These are phyloP conservation scores for Megaustenia siamemsis DNA, from an alignment of 2,888 invertebrate genomes.

Conservation along the genomic window DNA sequence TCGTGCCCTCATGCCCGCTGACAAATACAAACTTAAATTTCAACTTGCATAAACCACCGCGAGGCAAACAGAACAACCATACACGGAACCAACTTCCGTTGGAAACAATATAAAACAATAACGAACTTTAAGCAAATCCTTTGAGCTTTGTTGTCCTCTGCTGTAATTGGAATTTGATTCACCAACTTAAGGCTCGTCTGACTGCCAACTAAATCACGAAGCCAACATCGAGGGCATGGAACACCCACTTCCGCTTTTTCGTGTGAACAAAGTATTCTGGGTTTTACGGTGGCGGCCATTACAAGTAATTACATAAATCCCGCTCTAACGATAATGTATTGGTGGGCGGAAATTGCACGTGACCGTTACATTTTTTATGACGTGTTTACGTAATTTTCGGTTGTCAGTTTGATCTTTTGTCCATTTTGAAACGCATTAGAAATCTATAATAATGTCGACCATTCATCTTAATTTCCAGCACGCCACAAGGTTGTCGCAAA, in stretches of 20 bases:
- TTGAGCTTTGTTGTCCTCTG: neutral
- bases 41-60: no score
- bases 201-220: constrained; percentile 12
- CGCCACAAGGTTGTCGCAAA: no score
- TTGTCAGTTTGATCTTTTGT: constrained; percentile 34
- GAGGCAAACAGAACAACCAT: no score
- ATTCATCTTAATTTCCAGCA: constrained; percentile 33
- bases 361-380: constrained; percentile 31
- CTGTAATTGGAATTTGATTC: constrained; percentile 35
- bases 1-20: no score
- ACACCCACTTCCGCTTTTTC: constrained; percentile 40
- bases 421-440: constrained; percentile 41
- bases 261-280: constrained; percentile 48
- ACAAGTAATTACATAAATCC: constrained; percentile 49
- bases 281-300: constrained; percentile 30
- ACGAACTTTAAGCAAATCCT: neutral
- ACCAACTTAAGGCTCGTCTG: neutral
- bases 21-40: no score
- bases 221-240: constrained; percentile 23
- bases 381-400: constrained; percentile 43
- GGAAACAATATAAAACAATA: constrained; percentile 2
- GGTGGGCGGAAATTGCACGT: constrained; percentile 45
- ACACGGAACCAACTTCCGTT: neutral
- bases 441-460: constrained; percentile 19
- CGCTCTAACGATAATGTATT: constrained; percentile 48